Base-by-base conservation (phyloP, 2,888 invertebrate genomes). In the Chrysomela aeneicollis region DNA sequence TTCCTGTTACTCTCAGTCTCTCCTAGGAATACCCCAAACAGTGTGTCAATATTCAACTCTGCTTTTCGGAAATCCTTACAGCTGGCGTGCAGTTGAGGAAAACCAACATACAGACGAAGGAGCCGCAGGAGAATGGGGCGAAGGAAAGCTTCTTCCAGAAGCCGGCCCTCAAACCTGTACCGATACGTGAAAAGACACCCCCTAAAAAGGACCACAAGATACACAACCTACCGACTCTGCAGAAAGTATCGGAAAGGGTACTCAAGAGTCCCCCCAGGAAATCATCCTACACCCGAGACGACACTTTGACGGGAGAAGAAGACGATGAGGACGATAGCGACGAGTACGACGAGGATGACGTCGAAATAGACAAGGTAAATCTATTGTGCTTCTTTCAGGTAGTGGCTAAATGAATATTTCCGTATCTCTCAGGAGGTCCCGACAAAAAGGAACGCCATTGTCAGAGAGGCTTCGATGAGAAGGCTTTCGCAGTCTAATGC, bases 81-180 rank as follows among this genome's bases (percentile, higher is more conserved):
- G 74, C 77, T 59, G 76, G 77, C 18, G 77, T 78, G 6, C 77
- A 79, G 67, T 68, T 78, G 30, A 70, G 77, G 53, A 77, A 79
- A 73, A 76, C 75, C 9, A 72, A 77, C 32, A 19, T 57, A 35
- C 73, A 76, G 51, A 73, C 73, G 12, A 79, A 77, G 66, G 77
- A 79, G 55, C 75, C 77, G 0, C 79, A 78, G 63, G 80, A 81
- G 68, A 81, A 82, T 71, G 82, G 81, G 3, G 73, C 73, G 54
- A 80, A 82, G 68, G 79, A 80, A 59, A 76, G 75, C 58, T 78
- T 79, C 15, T 82, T 82, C 70, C 76, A 78, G 42, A 79, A 77
- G 60, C 82, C 82, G 3, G 78, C 77, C 59, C 74, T 82, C 15
- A 81, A 81, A 66, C 79, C 80, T 18, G 81, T 82, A 3, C 81